Percentiles rank a stretch among this genome's conserved stretches.
These are phyloP conservation scores for Columbina picui DNA, from an alignment of 2,113 vertebrate species.

Conservation along the genomic window DNA sequence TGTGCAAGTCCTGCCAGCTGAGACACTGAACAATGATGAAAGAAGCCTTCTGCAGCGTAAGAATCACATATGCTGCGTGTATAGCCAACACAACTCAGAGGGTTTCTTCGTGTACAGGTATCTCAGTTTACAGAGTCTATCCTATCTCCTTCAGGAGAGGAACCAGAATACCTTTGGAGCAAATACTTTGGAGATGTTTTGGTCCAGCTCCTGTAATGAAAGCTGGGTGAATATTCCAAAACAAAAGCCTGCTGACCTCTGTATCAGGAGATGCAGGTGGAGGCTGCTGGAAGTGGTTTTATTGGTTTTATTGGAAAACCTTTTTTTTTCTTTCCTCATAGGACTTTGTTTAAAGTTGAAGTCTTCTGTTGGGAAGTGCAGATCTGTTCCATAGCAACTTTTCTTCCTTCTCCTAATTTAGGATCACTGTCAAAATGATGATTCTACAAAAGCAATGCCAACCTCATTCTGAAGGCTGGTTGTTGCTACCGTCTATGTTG, in stretches of 20 bases:
- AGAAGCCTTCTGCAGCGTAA: background rate
- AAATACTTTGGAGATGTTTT: background rate
- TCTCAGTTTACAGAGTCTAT: background rate
- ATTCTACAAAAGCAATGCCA: background rate
- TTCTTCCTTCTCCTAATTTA: background rate
- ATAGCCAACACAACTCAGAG: background rate
- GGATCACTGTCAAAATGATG: background rate
- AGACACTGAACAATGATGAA: background rate
- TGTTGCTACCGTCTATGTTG: background rate
- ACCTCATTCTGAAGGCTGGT: background rate
- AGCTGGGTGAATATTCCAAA: background rate
- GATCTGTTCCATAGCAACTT: background rate
- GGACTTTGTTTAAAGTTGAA: background rate
- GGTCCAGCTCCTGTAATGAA: background rate
- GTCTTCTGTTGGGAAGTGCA: background rate
- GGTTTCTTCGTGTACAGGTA: background rate
- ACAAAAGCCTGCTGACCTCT: background rate
- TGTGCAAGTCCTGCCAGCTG: background rate
- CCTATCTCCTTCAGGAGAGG: background rate
- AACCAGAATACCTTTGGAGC: background rate
- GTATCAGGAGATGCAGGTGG: background rate
- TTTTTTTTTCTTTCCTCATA: fast-evolving
- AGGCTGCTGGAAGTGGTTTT: background rate
- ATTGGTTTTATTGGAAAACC: background rate
- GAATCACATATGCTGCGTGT: background rate